Evolutionary conservation across 2,113 vertebrate genomes (phyloP).

Genomic region (Sporophila hypoxantha): DNA sequence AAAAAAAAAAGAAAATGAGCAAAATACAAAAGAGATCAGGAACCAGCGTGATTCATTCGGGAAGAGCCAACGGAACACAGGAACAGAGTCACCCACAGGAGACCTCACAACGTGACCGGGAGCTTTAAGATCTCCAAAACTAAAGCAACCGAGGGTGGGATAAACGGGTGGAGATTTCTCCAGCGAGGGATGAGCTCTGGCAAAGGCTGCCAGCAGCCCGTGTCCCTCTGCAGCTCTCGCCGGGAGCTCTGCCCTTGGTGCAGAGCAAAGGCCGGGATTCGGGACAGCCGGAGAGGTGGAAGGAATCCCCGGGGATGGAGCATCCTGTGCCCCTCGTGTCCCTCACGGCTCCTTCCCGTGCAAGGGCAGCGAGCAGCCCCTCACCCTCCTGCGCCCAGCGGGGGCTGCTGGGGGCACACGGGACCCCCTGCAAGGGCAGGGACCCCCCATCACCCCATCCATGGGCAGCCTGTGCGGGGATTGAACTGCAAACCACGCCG

Average conservation of each 20-base stretch:
- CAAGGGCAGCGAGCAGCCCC: neutral
- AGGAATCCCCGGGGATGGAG: neutral
- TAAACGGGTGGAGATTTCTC: neutral
- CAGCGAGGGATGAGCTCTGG: neutral
- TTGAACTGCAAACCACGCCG: neutral
- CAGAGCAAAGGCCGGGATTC: neutral
- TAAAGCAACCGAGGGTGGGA: neutral
- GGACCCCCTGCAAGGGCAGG: neutral
- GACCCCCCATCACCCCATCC: neutral
- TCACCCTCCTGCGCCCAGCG: neutral
- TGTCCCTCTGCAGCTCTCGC: neutral
- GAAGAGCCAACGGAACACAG: neutral
- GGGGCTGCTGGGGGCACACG: neutral
- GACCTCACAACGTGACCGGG: neutral
- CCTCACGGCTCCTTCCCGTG: neutral
- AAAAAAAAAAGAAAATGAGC: neutral
- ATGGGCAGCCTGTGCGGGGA: neutral
- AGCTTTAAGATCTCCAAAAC: neutral
- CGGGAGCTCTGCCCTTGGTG: neutral
- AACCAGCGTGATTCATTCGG: neutral
- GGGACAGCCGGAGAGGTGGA: neutral
- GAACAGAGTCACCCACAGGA: neutral
- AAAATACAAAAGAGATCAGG: neutral
- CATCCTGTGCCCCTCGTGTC: accelerated
- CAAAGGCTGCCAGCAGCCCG: neutral